phyloP scores from a whole-genome alignment of 2,113 vertebrate genomes.

The Gobiocypris rarus region DNA sequence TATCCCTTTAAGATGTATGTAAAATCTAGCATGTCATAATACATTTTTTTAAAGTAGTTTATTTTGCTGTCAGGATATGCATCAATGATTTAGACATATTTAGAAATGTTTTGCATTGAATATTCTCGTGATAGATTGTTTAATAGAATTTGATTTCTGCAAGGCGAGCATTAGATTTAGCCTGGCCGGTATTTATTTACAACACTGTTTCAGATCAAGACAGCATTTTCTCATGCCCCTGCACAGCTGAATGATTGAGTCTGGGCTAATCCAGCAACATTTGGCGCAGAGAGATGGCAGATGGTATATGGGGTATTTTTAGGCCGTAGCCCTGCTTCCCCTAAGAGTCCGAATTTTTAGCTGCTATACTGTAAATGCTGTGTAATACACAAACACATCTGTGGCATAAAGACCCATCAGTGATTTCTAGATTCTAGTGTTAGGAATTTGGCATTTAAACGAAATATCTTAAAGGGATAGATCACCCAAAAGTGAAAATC shows the following conservation, averaged over 20 bases:
- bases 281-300: conserved; percentile 45
- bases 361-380: conserved; percentile 17
- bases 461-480: neutral
- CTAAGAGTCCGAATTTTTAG: conserved; percentile 15
- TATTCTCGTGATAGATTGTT: neutral
- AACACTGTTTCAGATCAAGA: neutral
- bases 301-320: conserved; percentile 50
- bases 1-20: neutral
- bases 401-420: neutral
- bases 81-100: neutral
- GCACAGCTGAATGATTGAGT: conserved; percentile 13
- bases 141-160: neutral
- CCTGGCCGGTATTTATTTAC: neutral
- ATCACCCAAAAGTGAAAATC: neutral
- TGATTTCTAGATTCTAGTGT: neutral
- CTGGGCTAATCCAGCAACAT: conserved; percentile 42
- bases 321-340: conserved; percentile 13
- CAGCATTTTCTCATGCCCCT: neutral
- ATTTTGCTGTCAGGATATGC: neutral
- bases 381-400: neutral
- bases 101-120: neutral
- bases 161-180: neutral
- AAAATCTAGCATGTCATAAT: neutral
- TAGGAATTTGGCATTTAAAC: neutral
- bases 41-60: neutral